A percentile compares a stretch with the other conserved stretches of the same genome.
Evolutionary conservation across 37 sponge, comb jelly and placozoan species (phyloP).

Genomic region (Chondrosia reniformis): DNA sequence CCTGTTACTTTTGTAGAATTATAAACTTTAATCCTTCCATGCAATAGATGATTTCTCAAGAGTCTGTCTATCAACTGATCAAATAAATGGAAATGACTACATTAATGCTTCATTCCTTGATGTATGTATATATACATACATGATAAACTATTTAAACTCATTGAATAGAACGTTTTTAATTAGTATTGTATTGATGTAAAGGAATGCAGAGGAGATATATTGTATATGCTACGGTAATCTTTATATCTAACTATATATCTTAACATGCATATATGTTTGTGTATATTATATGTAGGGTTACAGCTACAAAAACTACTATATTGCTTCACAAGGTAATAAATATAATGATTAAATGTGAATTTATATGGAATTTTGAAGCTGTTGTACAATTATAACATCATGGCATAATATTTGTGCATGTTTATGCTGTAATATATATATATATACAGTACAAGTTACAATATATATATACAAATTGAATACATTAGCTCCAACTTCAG

Average conservation of each 20-base stretch:
- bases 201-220: too few species aligned
- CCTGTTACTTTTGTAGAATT: too few species aligned
- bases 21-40: not conserved
- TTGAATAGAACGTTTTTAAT: not conserved
- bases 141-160: not conserved
- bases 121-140: not conserved
- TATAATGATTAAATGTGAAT: not conserved
- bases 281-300: not conserved
- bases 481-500: slow-evolving; percentile 4
- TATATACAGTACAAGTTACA: too few species aligned
- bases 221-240: too few species aligned
- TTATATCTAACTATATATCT: too few species aligned
- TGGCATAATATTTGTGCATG: not conserved
- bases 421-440: not conserved
- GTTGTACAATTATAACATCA: not conserved
- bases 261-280: not conserved
- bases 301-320: slow-evolving; percentile 5
- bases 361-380: too few species aligned
- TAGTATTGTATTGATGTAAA: not conserved
- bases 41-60: not conserved
- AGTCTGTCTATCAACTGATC: not conserved
- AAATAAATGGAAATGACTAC: slow-evolving; percentile 1
- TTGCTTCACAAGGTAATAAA: slow-evolving; percentile 17
- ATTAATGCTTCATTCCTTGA: slow-evolving; percentile 22
- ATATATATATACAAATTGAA: not conserved